Base-by-base conservation (phyloP, 2,113 vertebrate species). In the Pleuronectes platessa region DNA sequence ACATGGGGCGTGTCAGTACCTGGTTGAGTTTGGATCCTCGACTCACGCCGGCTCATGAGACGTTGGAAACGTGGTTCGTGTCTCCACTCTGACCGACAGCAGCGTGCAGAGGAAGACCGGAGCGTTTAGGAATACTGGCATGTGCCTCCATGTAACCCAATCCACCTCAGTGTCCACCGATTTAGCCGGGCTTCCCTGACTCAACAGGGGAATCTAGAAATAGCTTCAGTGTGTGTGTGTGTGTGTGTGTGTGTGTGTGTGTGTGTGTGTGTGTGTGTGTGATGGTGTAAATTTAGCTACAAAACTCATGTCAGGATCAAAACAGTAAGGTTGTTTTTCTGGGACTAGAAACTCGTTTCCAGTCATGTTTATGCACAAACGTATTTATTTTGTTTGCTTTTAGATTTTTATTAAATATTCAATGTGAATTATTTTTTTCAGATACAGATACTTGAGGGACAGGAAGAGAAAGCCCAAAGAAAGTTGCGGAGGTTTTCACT, bases 231-330 rank as follows among this genome's bases (percentile, higher is more conserved):
- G 75, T 68, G 61, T 78, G 51, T 51, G 78, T 68, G 75, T 68
- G 61, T 78, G 51, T 51, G 47, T 51, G 47, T 6, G 90, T 31
- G 31, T 31, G 31, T 31, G 47, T 49, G 17, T 5, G 90, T 31
- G 78, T 68, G 75, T 68, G 61, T 78, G 51, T 51, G 86, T 3
- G 89, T 51, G 47, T 47, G 14, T 51, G 47, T 49, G 47, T 5
- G 90, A 27, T 27, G 27, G 27, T 90, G 51, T 90, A 88, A 23
- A 94, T 93, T 85, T 91, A 92, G 82, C 87, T 91, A 78, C 93
- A 89, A 89, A 92, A 91, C 83, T 87, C 63, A 58, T 59, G 35
- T 12, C 18, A 59, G 56, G 55, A 37, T 37, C 3, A 21, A 81
- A 78, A 61, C 59, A 60, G 53, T 24, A 23, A 49, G 59, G 13